These are phyloP conservation scores for Chrosomus eos DNA, from an alignment of 2,797 vertebrate genomes.

Conservation along the genomic window DNA sequence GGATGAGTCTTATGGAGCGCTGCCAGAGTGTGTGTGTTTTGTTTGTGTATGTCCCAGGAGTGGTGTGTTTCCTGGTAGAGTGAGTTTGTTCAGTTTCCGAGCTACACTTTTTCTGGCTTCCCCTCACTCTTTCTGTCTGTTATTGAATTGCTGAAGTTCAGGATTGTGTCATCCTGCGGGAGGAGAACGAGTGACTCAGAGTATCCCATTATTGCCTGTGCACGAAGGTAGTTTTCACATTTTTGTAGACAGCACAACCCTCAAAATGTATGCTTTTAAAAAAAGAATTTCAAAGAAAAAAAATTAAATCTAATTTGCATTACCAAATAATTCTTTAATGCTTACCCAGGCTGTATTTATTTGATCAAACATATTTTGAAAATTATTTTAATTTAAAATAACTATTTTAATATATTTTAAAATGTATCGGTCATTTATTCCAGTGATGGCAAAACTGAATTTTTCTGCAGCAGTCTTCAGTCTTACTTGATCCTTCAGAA, in stretches of 20 bases:
- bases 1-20: conserved; percentile 28
- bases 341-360: neutral
- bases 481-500: neutral
- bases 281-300: neutral
- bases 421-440: neutral
- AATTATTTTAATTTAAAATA: neutral
- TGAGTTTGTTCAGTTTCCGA: conserved; percentile 42
- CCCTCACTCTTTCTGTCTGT: neutral
- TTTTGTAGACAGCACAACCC: neutral
- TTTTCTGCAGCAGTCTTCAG: neutral
- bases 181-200: neutral
- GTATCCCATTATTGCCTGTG: neutral
- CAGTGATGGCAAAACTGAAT: neutral
- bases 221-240: neutral
- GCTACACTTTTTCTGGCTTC: conserved; percentile 4
- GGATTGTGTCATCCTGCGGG: neutral
- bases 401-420: neutral
- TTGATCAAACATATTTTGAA: neutral
- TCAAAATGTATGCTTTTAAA: neutral
- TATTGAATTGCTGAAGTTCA: conserved; percentile 1
- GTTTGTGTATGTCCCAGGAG: conserved; percentile 45
- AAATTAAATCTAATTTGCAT: neutral
- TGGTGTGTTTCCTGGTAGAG: conserved; percentile 34
- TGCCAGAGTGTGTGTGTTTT: conserved; percentile 27
- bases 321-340: neutral